Evolutionary conservation across 2,113 vertebrate species (phyloP), one percentile per base, ranked within the genome.

Genomic region (Apodemus sylvaticus): DNA sequence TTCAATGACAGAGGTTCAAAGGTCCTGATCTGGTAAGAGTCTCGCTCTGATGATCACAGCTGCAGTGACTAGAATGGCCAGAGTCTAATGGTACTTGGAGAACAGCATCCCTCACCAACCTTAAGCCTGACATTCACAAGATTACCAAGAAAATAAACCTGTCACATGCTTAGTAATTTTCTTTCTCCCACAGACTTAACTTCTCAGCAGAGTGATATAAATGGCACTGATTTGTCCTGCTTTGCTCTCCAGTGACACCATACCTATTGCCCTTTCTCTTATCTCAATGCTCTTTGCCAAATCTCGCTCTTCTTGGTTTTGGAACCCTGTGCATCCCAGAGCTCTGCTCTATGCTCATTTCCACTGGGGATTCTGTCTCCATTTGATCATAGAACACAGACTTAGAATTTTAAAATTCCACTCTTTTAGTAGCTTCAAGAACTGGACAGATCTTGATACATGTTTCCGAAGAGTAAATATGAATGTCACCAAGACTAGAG

Each of bases 361-460:
- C 83, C 14, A 20, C 55, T 83, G 16, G 16, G 17, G 60, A 8
- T 29, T 36, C 48, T 48, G 5, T 81, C 1, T 58, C 16, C 64
- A 7, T 19, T 48, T 1, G 24, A 64, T 51, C 34, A 36, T 2
- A 55, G 66, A 94, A 3, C 19, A 78, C 31, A 26, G 11, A 77
- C 88, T 93, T 87, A 83, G 29, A 66, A 45, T 93, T 86, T 92
- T 76, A 45, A 7, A 83, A n/a, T 45, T 34, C 31, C 91, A 93
- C 0, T 22, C 1, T 73, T 77, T 45, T 53, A 53, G 17, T 12
- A 53, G 81, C 45, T 51, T 93, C 19, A 60, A 19, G 24, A 78
- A 70, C 45, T 89, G 66, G 22, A 68, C 0, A 55, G 22, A 78
- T 29, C 62, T 87, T 36, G n/a, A 29, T 17, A 86, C 0, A 7